A percentile compares a stretch with the other conserved stretches of the same genome.
phyloP scores from a whole-genome alignment of 1,140 invertebrate genomes.

The Drosophila hydei region DNA sequence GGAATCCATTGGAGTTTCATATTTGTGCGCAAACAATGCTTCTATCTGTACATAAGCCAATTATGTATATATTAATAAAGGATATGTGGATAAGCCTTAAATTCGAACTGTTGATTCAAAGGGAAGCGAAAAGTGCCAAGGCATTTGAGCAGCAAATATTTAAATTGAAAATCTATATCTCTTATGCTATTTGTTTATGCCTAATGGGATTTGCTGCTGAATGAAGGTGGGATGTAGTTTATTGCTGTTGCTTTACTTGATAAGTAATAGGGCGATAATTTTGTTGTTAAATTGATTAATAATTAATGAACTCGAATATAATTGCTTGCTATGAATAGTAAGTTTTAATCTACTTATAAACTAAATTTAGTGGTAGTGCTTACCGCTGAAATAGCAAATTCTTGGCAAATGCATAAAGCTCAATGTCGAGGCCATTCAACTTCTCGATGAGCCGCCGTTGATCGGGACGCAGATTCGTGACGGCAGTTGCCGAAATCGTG shows the following conservation, averaged over 20 bases:
- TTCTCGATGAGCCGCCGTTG: constrained; percentile 91
- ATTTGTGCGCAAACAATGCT: constrained; percentile 15
- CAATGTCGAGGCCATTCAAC: constrained; percentile 95
- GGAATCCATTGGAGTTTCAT: constrained; percentile 12
- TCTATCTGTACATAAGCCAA: constrained; percentile 41
- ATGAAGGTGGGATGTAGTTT: background rate
- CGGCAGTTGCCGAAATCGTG: constrained; percentile 91
- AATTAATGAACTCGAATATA: too few species aligned
- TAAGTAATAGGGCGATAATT: too few species aligned
- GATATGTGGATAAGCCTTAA: background rate
- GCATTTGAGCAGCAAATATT: background rate
- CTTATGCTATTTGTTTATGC: background rate
- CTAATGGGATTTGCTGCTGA: background rate
- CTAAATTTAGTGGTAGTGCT: too few species aligned
- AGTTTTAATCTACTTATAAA: too few species aligned
- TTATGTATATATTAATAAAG: constrained; percentile 17
- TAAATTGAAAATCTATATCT: constrained; percentile 4
- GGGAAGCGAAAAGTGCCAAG: background rate
- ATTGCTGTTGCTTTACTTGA: too few species aligned
- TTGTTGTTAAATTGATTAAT: too few species aligned
- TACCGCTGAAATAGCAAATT: constrained; percentile 91
- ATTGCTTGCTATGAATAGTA: too few species aligned
- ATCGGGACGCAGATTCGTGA: constrained; percentile 89
- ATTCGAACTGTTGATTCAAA: constrained; percentile 11
- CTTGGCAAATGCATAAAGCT: constrained; percentile 97